Percentiles rank a stretch among this genome's conserved stretches.
Conservation (phyloP, 2,797 vertebrate genomes). For the Hozukius guyotensis region DNA sequence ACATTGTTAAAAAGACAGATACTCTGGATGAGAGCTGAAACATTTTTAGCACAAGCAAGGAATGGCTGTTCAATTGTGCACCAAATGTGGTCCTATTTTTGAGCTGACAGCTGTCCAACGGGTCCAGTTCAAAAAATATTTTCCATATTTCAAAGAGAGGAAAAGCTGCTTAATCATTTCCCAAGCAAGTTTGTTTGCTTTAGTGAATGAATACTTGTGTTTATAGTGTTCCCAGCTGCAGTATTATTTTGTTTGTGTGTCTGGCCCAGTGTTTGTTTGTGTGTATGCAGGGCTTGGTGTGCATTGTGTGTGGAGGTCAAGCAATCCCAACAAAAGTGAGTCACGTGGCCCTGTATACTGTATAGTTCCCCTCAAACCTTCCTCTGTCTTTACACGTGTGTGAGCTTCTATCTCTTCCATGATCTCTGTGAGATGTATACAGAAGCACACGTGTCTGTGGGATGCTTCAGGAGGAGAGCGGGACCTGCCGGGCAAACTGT, state of each 20-base stretch:
- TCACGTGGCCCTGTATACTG: conserved; percentile 1
- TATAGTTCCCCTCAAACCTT: background rate
- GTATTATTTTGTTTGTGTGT: conserved; percentile 35
- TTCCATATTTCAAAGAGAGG: conserved; percentile 31
- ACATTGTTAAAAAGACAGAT: conserved; percentile 7
- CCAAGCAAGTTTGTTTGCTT: conserved; percentile 41
- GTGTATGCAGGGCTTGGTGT: background rate
- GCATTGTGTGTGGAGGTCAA: conserved; percentile 34
- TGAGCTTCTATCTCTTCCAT: conserved; percentile 20
- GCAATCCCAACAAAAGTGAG: conserved; percentile 15
- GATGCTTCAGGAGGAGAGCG: conserved; percentile 36
- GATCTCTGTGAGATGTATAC: conserved; percentile 50
- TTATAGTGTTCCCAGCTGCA: conserved; percentile 27
- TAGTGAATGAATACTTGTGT: conserved; percentile 24
- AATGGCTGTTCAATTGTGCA: background rate
- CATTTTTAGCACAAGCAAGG: background rate
- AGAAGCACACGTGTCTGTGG: conserved; percentile 49
- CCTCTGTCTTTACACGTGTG: conserved; percentile 32
- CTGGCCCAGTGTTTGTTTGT: conserved; percentile 30
- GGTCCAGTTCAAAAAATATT: background rate
- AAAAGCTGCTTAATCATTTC: conserved; percentile 26
- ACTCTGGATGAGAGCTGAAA: conserved; percentile 11
- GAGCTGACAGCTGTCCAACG: conserved; percentile 2
- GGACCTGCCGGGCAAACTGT: conserved; percentile 34
- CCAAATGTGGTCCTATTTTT: conserved; percentile 2